Evolutionary conservation across 2,113 vertebrate species (phyloP).

Genomic region (Megaptera novaeangliae): DNA sequence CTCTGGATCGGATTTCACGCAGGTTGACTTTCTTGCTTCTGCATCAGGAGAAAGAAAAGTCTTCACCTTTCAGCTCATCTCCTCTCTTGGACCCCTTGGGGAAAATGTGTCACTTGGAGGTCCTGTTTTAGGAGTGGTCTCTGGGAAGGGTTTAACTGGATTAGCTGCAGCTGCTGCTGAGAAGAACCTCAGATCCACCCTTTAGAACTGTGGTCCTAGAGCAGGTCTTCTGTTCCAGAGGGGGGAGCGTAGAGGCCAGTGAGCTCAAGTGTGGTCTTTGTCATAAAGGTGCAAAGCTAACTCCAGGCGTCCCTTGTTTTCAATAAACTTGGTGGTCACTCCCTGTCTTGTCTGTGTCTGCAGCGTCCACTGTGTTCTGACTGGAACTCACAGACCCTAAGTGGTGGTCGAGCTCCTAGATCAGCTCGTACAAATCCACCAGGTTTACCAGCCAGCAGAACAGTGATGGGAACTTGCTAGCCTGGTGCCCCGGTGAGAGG

Average conservation of each 20-base stretch:
- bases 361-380: background rate
- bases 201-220: background rate
- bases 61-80: background rate
- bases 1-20: background rate
- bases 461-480: background rate
- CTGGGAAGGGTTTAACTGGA: background rate
- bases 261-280: background rate
- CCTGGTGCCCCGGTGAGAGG: background rate
- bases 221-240: background rate
- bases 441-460: background rate
- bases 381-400: background rate
- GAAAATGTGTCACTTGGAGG: background rate
- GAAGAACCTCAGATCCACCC: background rate
- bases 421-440: background rate
- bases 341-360: background rate
- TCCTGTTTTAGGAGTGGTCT: background rate
- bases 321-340: slow-evolving; percentile 39
- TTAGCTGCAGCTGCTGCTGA: background rate
- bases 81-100: background rate
- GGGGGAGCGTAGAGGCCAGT: background rate
- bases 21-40: background rate
- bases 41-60: background rate
- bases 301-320: background rate
- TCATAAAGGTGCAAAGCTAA: background rate
- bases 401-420: background rate